Evolutionary conservation across 23 tunicate genomes (phyloP).

Genomic region (Phallusia fumigata): DNA sequence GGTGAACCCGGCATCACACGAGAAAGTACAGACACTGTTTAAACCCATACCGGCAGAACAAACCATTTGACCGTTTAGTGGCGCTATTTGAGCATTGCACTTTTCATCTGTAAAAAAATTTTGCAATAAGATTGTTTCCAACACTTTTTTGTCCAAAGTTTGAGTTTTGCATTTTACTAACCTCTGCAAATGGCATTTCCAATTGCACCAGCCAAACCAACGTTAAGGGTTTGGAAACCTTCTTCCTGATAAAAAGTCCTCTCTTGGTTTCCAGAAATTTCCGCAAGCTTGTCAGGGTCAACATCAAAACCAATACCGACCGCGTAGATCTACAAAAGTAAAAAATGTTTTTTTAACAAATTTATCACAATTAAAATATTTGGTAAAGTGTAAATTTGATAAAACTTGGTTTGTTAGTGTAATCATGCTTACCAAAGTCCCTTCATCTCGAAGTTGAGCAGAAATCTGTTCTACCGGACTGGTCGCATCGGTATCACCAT

Average conservation of each 20-base stretch:
- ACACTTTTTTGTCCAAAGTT: neutral
- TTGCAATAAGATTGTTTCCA: too few species aligned
- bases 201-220: neutral
- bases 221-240: neutral
- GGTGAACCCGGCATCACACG: neutral
- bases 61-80: neutral
- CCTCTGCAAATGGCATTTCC: neutral
- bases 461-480: too few species aligned
- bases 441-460: too few species aligned
- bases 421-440: too few species aligned
- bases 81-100: neutral
- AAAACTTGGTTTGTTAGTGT: too few species aligned
- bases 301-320: conserved; percentile 6
- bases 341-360: neutral
- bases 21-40: neutral
- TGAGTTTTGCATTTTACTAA: neutral
- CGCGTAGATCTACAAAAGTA: neutral
- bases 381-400: too few species aligned
- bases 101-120: neutral
- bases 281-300: neutral
- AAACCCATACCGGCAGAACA: neutral
- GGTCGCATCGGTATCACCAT: too few species aligned
- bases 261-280: neutral
- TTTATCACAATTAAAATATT: neutral
- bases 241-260: neutral